Conservation (phyloP, 2,113 vertebrate species). For the Leiothrix lutea region DNA sequence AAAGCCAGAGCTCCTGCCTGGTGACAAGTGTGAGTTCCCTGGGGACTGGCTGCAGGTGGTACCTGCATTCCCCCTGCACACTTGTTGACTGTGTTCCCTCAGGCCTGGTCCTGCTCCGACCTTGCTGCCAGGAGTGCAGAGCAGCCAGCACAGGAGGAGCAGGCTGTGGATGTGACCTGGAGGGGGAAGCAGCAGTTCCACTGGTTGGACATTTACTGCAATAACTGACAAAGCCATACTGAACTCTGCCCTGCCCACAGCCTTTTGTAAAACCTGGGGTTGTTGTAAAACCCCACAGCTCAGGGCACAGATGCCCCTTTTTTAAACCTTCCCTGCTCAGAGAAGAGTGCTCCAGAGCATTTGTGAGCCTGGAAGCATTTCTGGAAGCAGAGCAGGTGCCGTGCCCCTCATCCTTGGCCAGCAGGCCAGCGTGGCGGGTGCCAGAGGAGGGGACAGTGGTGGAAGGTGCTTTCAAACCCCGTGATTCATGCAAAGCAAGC, state of each 20-base stretch:
- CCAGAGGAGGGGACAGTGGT: neutral
- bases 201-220: neutral
- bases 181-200: neutral
- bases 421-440: neutral
- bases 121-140: accelerated
- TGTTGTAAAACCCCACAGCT: neutral
- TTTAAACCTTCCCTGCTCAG: neutral
- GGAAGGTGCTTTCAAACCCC: neutral
- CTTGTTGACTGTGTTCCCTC: neutral
- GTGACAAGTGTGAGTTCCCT: neutral
- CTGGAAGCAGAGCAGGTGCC: neutral
- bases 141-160: neutral
- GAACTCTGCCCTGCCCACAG: neutral
- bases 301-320: neutral
- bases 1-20: neutral
- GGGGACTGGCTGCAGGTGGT: neutral
- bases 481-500: neutral
- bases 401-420: neutral
- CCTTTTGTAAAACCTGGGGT: neutral
- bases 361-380: neutral
- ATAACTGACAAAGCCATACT: neutral
- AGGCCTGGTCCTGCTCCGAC: neutral
- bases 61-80: neutral
- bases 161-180: accelerated
- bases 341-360: neutral